Evolutionary conservation across 2,888 invertebrate species (phyloP), one percentile per base, ranked within the genome.

Genomic region (Monopis laevigella): DNA sequence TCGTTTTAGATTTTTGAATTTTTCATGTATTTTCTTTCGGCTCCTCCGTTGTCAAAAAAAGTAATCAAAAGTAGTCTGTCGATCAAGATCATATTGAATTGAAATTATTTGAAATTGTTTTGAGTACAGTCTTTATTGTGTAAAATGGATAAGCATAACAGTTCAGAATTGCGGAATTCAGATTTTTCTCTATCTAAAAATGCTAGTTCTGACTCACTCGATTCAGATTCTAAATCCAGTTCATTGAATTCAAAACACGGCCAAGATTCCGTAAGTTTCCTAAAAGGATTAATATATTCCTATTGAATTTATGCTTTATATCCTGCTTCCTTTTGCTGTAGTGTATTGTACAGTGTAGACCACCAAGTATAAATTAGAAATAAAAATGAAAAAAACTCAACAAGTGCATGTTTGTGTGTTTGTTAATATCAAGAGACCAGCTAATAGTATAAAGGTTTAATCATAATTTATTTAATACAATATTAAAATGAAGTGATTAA

Each of bases 151-250:
- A 88, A 87, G 63, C 82, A 85, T 49, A 84, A 83, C 49, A 88
- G 87, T 62, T 78, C 86, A 2, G 88, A 88, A 56, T 65, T 88
- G 48, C 58, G 87, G 46, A 86, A 82, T 57, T 80, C 86, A 45
- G 89, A 89, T 48, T 84, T 83, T 59, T 84, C 81, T 34, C 68
- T 85, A 53, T 87, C 88, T 7, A 90, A 91, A 75, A 88, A 89
- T 72, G 88, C 89, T 39, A 90, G 89, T 64, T 87, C 89, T 39
- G 92, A 92, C 67, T 92, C 92, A 5, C 78, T 91, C 56, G 88
- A 89, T 64, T 89, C 90, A 0, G 93, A 93, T 63, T 91, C 92
- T 30, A 93, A 92, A 78, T 90, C 92, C 45, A 91, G 89, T 71
- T 91, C 92, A 50, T 83, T 92, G 58, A 91, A 89, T 70, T 90